Conservation (phyloP, 2,113 vertebrate species). For the Baryphthengus martii region DNA sequence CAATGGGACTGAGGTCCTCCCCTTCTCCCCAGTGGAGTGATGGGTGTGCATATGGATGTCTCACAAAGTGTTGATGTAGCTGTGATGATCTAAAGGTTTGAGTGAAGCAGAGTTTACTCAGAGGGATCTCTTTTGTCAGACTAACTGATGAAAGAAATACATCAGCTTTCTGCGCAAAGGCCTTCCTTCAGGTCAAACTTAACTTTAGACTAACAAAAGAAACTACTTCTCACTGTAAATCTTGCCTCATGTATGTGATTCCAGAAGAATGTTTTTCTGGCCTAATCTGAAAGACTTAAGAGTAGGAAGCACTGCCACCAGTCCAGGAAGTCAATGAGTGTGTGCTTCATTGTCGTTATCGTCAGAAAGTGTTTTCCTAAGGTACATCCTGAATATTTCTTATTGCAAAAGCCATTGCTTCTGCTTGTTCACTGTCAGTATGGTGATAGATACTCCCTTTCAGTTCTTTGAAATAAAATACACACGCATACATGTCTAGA, state of each 20-base stretch:
- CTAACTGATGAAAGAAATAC: neutral
- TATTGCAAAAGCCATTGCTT: neutral
- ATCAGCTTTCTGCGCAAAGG: neutral
- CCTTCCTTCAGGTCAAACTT: neutral
- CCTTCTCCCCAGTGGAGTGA: fast-evolving
- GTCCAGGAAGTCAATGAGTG: neutral
- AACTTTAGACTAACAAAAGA: neutral
- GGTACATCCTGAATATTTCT: neutral
- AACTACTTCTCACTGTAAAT: neutral
- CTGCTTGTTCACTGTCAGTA: neutral
- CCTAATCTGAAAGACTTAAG: neutral
- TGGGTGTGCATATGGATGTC: fast-evolving
- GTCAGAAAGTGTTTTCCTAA: neutral
- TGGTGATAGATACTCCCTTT: neutral
- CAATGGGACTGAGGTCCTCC: fast-evolving
- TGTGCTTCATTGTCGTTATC: neutral
- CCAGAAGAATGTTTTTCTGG: neutral
- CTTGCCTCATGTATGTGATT: neutral
- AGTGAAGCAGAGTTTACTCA: neutral
- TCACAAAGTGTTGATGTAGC: neutral
- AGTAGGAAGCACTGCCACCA: neutral
- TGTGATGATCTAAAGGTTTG: neutral
- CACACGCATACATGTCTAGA: neutral
- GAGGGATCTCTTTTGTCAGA: neutral
- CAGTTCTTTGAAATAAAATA: neutral